Evolutionary conservation across 1,140 invertebrate genomes (phyloP).

Genomic region (Caerostris extrusa): DNA sequence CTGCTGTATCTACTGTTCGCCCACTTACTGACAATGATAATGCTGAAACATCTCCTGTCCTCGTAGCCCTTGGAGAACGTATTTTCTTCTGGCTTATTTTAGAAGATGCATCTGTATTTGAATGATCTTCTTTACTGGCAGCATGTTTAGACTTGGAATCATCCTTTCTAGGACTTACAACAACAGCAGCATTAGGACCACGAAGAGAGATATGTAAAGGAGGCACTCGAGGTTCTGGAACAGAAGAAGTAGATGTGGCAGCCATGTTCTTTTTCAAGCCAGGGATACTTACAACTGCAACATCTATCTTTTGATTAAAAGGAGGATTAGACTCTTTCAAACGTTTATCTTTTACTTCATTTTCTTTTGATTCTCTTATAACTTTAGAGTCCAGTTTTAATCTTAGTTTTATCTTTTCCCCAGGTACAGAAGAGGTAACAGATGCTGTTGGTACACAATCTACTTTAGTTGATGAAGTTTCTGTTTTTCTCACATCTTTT

Average conservation of each 20-base stretch:
- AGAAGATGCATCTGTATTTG: constrained; percentile 20
- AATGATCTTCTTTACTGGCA: constrained; percentile 62
- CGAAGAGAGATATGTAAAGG: constrained; percentile 93
- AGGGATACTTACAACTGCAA: constrained; percentile 85
- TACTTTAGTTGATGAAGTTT: background rate
- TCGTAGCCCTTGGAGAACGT: constrained; percentile 68
- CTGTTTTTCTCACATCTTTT: constrained; percentile 53
- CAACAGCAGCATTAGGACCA: constrained; percentile 92
- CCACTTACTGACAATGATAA: constrained; percentile 28
- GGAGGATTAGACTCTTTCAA: constrained; percentile 63
- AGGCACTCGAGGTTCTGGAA: constrained; percentile 88
- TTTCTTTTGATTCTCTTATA: constrained; percentile 78
- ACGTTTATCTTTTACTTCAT: constrained; percentile 74
- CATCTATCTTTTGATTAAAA: constrained; percentile 89
- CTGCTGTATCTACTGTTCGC: background rate
- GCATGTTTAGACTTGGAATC: constrained; percentile 75
- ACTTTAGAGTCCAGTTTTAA: constrained; percentile 87
- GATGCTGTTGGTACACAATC: constrained; percentile 44
- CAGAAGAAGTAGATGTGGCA: constrained; percentile 57
- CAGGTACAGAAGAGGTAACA: constrained; percentile 81
- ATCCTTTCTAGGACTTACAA: constrained; percentile 83
- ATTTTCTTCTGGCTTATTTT: constrained; percentile 67
- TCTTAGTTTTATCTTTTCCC: constrained; percentile 91
- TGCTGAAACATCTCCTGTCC: constrained; percentile 50
- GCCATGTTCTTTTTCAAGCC: constrained; percentile 76